Percentiles rank a stretch among this genome's conserved stretches.
Conservation (phyloP, 2,888 invertebrate genomes). For the Rhingia rostrata region DNA sequence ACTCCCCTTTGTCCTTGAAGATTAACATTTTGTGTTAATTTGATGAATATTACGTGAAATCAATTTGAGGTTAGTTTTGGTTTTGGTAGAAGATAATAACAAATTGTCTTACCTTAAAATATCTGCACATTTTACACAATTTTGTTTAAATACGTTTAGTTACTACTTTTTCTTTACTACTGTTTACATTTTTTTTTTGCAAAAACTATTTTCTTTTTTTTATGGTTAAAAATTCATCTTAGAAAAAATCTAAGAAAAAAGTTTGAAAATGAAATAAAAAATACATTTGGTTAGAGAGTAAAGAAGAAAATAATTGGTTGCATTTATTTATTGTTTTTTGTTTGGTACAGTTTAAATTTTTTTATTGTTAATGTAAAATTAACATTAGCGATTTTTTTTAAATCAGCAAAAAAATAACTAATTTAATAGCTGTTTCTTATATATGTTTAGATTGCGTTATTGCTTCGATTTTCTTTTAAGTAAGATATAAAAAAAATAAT, state of each 20-base stretch:
- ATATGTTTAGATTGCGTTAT: slow-evolving; percentile 44
- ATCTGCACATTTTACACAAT: slow-evolving; percentile 75
- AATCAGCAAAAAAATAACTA: slow-evolving; percentile 40
- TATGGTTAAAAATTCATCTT: slow-evolving; percentile 65
- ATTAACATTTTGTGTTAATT: slow-evolving; percentile 16
- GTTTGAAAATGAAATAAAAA: slow-evolving; percentile 72
- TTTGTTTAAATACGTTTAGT: slow-evolving; percentile 48
- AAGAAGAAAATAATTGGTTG: slow-evolving; percentile 47
- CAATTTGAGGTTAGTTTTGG: slow-evolving; percentile 47
- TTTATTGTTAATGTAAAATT: slow-evolving; percentile 60
- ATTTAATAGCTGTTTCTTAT: slow-evolving; percentile 49
- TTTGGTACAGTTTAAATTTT: slow-evolving; percentile 58
- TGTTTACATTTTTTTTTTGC: slow-evolving; percentile 33
- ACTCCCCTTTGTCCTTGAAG: slow-evolving; percentile 6
- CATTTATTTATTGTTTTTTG: slow-evolving; percentile 41
- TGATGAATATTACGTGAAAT: slow-evolving; percentile 54
- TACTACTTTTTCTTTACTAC: slow-evolving; percentile 43
- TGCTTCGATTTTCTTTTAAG: slow-evolving; percentile 21
- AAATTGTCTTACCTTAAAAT: slow-evolving; percentile 75
- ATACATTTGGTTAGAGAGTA: slow-evolving; percentile 67
- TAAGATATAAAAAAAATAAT: slow-evolving; percentile 14
- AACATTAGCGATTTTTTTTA: slow-evolving; percentile 53
- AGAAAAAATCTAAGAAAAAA: slow-evolving; percentile 74
- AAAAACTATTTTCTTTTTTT: slow-evolving; percentile 31
- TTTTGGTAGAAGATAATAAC: slow-evolving; percentile 42